Percentiles rank a stretch among this genome's conserved stretches.
These are phyloP conservation scores for Scolopax rusticola DNA, from an alignment of 2,797 vertebrate species.

Conservation along the genomic window DNA sequence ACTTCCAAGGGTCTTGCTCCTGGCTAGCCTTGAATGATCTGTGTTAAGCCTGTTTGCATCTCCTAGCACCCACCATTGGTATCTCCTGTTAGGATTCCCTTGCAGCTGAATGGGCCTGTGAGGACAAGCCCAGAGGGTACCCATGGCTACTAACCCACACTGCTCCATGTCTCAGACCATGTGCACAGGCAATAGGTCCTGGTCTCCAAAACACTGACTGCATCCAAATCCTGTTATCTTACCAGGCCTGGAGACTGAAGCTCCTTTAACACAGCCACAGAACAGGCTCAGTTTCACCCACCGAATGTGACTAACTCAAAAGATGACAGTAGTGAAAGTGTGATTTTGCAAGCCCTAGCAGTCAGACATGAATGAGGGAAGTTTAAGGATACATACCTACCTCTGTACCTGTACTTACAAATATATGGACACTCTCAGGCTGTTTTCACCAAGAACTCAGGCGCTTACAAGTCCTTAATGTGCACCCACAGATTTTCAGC, in stretches of 20 bases:
- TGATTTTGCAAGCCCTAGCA: background rate
- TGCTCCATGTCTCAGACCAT: background rate
- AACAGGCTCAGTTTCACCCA: background rate
- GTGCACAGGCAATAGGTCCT: background rate
- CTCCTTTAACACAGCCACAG: background rate
- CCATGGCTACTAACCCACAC: rapidly evolving
- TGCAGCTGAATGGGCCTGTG: background rate
- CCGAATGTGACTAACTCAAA: background rate
- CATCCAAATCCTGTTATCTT: background rate
- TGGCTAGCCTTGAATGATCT: background rate
- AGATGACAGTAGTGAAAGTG: background rate
- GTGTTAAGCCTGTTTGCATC: background rate
- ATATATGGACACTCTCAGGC: background rate
- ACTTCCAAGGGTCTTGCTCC: background rate
- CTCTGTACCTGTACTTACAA: background rate
- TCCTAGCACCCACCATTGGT: background rate
- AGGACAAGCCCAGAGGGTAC: background rate
- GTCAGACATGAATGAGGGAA: background rate
- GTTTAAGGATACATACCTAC: background rate
- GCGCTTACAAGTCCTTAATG: background rate
- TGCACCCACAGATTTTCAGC: background rate
- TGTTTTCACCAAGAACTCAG: background rate
- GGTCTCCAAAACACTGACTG: rapidly evolving
- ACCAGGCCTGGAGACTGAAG: background rate
- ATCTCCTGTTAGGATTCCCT: background rate